phyloP scores from a whole-genome alignment of 2,113 vertebrate genomes.

The Conger conger region DNA sequence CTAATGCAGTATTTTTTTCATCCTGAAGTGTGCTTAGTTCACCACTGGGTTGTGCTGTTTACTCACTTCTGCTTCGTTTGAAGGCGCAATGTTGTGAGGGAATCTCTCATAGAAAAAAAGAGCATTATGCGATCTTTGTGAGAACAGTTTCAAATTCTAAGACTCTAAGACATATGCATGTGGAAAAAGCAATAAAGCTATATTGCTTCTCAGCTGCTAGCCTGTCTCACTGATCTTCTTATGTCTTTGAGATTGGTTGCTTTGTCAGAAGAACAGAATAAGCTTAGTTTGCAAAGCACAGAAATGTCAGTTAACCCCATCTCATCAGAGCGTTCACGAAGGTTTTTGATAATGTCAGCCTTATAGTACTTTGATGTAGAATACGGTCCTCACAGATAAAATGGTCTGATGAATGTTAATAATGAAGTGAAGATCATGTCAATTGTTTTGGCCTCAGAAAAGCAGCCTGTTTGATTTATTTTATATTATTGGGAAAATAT shows the following conservation, averaged over 20 bases:
- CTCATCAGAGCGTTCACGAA: neutral
- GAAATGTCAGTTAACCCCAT: neutral
- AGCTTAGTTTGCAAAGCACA: neutral
- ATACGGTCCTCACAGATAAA: no score
- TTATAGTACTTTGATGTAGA: no score
- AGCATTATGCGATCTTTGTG: neutral
- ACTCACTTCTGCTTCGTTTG: neutral
- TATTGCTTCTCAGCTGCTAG: neutral
- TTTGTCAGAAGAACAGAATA: neutral
- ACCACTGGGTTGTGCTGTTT: conserved; percentile 7
- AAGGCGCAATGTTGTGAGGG: neutral
- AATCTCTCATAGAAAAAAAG: neutral
- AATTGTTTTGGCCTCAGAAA: no score
- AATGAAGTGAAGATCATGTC: no score
- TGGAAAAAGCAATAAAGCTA: no score
- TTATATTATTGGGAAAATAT: no score
- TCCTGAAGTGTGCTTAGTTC: neutral
- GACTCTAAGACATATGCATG: neutral
- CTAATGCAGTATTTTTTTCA: neutral
- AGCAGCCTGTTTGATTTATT: no score
- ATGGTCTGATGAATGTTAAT: no score
- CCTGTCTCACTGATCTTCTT: neutral
- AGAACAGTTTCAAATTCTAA: neutral
- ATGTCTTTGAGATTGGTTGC: neutral
- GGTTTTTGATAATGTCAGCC: no score